Base-by-base conservation (phyloP, 2,888 invertebrate species). In the Pyrochroa serraticornis region DNA sequence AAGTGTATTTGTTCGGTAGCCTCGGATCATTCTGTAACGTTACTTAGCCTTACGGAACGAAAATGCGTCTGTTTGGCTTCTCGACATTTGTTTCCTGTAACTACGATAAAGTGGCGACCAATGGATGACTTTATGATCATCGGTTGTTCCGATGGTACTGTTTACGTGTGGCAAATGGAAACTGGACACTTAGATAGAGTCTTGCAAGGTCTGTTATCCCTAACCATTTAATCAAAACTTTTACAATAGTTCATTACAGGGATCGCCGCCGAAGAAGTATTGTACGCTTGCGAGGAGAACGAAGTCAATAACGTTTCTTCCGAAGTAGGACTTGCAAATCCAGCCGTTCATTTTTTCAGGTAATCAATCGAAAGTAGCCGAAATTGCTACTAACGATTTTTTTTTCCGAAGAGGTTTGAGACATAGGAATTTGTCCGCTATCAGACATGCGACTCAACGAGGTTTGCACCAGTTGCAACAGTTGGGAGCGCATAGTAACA, bases 151-250 rank as follows among this genome's bases (percentile, higher is more conserved):
- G 98, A 99, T 79, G 97, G 97, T 1, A 95, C 97, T 0, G 97
- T 98, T 1, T 97, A 97, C 79, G 96, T 99, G 0, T 99, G 99
- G 99, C 98, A 99, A 83, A 98, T 99, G 97, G 99, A 99, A 81
- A 99, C 98, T 1, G 97, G 97, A 0, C 96, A 97, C 76, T 81
- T 99, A 70, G 98, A 99, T 78, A 85, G 98, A 45, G 97, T 99
- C 7, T 82, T 97, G 1, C 95, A 97, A 77, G 97, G 92, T 84
- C 64, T 58, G 34, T 22, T 22, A 2, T 5, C 22, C 22, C 22
- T 3, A 22, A 22, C 22, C 22, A 22, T 22, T n/a, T 22, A 22
- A 22, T 5, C 12, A 41, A 32, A 38, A 31, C 9, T 47, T 32
- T 8, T 42, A 31, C 37, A n/a, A 37, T 36, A 37, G 45, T 58